Percentiles rank a stretch among this genome's conserved stretches.
These are phyloP conservation scores for Drosophila gaucha DNA, from an alignment of 2,888 invertebrate species.

Conservation along the genomic window DNA sequence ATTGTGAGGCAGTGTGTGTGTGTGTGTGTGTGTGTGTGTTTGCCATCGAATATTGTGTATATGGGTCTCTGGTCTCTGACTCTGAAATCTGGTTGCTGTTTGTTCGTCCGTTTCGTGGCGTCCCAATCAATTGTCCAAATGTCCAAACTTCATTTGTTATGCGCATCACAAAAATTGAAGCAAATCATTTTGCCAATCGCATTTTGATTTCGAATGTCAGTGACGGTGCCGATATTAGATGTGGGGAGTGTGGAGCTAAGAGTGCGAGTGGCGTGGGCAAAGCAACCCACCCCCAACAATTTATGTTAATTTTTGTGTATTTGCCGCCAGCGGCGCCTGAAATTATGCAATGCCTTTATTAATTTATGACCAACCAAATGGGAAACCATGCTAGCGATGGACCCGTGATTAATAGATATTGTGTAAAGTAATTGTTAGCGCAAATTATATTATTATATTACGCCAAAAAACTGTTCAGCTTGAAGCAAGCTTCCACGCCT, in stretches of 20 bases:
- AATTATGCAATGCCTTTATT: constrained; percentile 79
- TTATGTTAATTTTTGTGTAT: constrained; percentile 77
- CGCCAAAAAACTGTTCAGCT: too few relatives aligned
- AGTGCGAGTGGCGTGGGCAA: neutral
- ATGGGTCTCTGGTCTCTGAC: constrained; percentile 48
- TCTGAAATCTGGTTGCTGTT: constrained; percentile 56
- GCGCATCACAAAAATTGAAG: constrained; percentile 80
- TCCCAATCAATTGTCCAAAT: constrained; percentile 79
- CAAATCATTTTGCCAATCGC: constrained; percentile 81
- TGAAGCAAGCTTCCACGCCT: too few relatives aligned
- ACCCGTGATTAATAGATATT: constrained; percentile 16
- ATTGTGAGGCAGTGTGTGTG: constrained; percentile 31
- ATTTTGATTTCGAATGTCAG: constrained; percentile 78
- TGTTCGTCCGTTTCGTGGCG: constrained; percentile 54
- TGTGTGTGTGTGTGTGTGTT: constrained; percentile 19
- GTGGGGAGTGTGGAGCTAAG: neutral
- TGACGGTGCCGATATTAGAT: constrained; percentile 67
- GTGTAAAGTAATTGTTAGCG: neutral
- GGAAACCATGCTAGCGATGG: constrained; percentile 44
- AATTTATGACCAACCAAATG: constrained; percentile 70
- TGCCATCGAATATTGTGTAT: constrained; percentile 54
- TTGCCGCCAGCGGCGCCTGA: constrained; percentile 70
- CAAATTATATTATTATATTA: too few relatives aligned
- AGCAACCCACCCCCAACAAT: constrained; percentile 53
- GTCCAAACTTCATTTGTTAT: constrained; percentile 79